These are phyloP conservation scores for Podilymbus podiceps DNA, from an alignment of 2,113 vertebrate species.

Conservation along the genomic window DNA sequence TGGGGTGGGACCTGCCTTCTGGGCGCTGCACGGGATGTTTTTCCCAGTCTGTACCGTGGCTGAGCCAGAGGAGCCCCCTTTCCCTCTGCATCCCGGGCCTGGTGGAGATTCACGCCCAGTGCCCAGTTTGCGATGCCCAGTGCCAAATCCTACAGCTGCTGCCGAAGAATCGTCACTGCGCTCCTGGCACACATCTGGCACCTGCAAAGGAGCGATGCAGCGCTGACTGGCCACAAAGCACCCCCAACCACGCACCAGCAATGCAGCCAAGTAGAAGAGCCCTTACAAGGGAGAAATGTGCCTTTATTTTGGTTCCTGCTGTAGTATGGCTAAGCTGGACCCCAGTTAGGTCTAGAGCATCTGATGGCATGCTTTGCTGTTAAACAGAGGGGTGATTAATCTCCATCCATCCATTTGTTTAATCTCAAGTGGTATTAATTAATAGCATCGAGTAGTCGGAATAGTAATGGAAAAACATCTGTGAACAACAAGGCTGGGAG, in stretches of 20 bases:
- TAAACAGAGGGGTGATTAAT: neutral
- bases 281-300: accelerated
- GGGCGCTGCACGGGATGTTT: neutral
- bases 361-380: neutral
- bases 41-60: neutral
- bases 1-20: neutral
- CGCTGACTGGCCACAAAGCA: neutral
- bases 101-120: neutral
- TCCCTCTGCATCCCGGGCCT: neutral
- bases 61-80: neutral
- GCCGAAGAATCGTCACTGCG: neutral
- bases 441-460: neutral
- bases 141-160: neutral
- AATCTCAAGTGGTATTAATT: neutral
- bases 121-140: neutral
- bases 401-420: neutral
- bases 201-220: neutral
- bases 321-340: neutral
- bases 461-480: neutral
- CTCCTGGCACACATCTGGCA: neutral
- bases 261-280: neutral
- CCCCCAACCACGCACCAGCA: neutral
- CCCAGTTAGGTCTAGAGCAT: neutral
- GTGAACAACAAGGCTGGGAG: neutral
- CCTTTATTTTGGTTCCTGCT: neutral